Base-by-base conservation (phyloP, 2,797 vertebrate species). In the Adrianichthys oophorus region DNA sequence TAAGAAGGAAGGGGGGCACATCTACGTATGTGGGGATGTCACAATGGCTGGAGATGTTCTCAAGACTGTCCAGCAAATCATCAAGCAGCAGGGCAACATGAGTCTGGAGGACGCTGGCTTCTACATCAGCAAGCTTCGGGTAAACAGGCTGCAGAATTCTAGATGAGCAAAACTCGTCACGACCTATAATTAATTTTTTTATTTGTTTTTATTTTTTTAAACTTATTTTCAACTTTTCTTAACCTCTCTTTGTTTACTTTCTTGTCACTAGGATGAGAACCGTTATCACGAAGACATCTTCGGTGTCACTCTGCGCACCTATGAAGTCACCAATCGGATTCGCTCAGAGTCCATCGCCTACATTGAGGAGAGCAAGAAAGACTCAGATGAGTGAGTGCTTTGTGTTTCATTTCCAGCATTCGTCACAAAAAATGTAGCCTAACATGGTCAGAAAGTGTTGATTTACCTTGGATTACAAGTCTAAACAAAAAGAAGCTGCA, bases 271-370 rank as follows among this genome's bases (percentile, higher is more conserved):
- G 98, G 97, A 98, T 79, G 96, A 98, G 88, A 95, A 95, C 79
- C 94, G 96, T 59, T 98, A 98, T 85, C 98, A 99, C 0, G 98
- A 99, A 85, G 98, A 99, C 82, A 99, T 99, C 82, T 99, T 99
- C 5, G 98, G 98, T 3, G 97, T 99, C 83, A 99, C 97, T 65
- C 91, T 99, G 84, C 92, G 97, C 23, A 99, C 96, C 0, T 98
- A 98, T 0, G 98, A 99, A 86, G 97, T 99, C 88, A 99, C 97
- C 80, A 99, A 98, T 89, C 93, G 97, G 72, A 94, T 99, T 82
- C 93, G 96, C 68, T 98, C 97, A 0, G 97, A 99, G 90, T 99
- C 97, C 57, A 98, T 98, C n/a, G 97, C 97, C 19, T 98, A 93
- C 91, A 99, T 96, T 12, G 97, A 98, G 84, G 97, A 98, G 85